Percentiles rank a stretch among this genome's conserved stretches.
phyloP scores from a whole-genome alignment of 2,888 invertebrate genomes.

The Morpho helenor region DNA sequence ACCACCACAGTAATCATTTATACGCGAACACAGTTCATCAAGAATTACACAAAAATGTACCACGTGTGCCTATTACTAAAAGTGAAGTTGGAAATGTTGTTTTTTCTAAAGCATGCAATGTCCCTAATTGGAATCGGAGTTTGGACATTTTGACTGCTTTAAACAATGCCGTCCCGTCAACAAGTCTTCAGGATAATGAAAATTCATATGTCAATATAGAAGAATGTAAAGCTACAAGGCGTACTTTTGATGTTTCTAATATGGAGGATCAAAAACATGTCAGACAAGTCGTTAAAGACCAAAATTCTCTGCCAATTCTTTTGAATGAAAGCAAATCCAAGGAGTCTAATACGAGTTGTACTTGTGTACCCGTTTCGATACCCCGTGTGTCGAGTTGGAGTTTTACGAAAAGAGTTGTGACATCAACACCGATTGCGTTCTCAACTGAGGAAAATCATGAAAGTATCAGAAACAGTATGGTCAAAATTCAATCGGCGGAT shows the following conservation, averaged over 20 bases:
- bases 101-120: background rate
- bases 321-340: constrained; percentile 6
- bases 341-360: constrained; percentile 2
- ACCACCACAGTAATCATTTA: constrained; percentile 5
- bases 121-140: constrained; percentile 10
- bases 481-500: constrained; percentile 19
- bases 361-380: constrained; percentile 10
- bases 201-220: background rate
- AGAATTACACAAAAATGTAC: background rate
- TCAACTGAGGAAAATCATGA: background rate
- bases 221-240: background rate
- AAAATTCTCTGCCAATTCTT: background rate
- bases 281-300: background rate
- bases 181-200: background rate
- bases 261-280: background rate
- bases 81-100: constrained; percentile 3
- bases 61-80: background rate
- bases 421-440: background rate
- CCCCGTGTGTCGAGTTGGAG: constrained; percentile 19
- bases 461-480: constrained; percentile 1
- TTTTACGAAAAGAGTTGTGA: constrained; percentile 7
- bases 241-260: constrained; percentile 3
- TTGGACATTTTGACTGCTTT: constrained; percentile 6
- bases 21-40: background rate
- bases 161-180: constrained; percentile 7